Evolutionary conservation across 2,888 invertebrate genomes (phyloP).

Genomic region (Erebia aethiops): DNA sequence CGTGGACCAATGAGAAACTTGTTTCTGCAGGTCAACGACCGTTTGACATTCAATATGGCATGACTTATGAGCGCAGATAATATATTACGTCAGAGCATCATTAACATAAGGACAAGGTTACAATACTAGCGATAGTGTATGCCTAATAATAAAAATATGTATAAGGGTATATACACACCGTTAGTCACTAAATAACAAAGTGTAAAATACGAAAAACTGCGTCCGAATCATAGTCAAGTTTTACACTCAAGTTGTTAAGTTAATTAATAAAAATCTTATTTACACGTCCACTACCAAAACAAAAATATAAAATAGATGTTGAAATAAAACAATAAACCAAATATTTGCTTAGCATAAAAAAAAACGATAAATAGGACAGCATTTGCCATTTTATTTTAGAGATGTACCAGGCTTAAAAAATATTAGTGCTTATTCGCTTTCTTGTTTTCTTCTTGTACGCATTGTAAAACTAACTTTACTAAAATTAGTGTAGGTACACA

Average conservation of each 20-base stretch:
- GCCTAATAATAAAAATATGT: slow-evolving; percentile 56
- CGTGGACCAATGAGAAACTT: slow-evolving; percentile 27
- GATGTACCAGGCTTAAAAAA: neutral
- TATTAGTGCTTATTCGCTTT: too few species aligned
- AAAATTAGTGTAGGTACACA: too few species aligned
- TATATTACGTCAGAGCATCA: slow-evolving; percentile 23
- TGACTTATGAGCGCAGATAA: slow-evolving; percentile 16
- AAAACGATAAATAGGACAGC: slow-evolving; percentile 63
- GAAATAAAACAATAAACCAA: slow-evolving; percentile 59
- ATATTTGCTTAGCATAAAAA: slow-evolving; percentile 72
- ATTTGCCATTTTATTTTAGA: slow-evolving; percentile 39
- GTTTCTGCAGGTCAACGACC: slow-evolving; percentile 26
- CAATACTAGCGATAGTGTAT: slow-evolving; percentile 52
- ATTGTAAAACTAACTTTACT: neutral
- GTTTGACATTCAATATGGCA: slow-evolving; percentile 26
- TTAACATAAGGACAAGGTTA: slow-evolving; percentile 29
- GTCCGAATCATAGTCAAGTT: slow-evolving; percentile 28
- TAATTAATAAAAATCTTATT: slow-evolving; percentile 78
- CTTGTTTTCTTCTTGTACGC: too few species aligned
- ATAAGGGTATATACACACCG: slow-evolving; percentile 62
- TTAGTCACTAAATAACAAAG: slow-evolving; percentile 80
- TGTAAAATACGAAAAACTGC: slow-evolving; percentile 56
- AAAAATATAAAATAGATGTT: slow-evolving; percentile 59
- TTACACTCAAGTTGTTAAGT: slow-evolving; percentile 39
- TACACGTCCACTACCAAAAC: slow-evolving; percentile 71